Conservation (phyloP, 2,797 vertebrate species). For the Gallirallus australis region DNA sequence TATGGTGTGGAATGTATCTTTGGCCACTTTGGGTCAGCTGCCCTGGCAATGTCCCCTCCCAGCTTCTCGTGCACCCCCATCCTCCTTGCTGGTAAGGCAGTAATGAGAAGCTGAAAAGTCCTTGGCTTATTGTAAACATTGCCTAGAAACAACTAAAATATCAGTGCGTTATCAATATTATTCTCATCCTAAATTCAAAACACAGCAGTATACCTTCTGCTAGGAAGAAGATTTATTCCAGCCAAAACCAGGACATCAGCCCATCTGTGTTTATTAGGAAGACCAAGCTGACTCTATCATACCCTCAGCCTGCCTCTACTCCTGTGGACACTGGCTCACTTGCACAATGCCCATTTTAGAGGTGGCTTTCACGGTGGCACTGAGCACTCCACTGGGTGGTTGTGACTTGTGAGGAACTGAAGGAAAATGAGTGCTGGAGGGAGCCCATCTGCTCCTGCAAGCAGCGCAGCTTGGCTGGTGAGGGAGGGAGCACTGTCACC, state of each 20-base stretch:
- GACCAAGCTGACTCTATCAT: background rate
- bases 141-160: too few relatives aligned
- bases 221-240: too few relatives aligned
- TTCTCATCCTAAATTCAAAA: too few relatives aligned
- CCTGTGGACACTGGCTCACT: background rate
- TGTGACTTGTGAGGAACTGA: background rate
- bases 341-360: background rate
- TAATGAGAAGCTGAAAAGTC: too few relatives aligned
- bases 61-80: too few relatives aligned
- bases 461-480: background rate
- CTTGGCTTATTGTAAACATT: too few relatives aligned
- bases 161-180: too few relatives aligned
- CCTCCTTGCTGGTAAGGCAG: too few relatives aligned
- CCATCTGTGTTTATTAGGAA: background rate
- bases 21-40: too few relatives aligned
- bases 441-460: background rate
- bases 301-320: background rate
- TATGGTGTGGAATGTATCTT: too few relatives aligned
- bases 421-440: background rate
- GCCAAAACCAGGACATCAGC: background rate
- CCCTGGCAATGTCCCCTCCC: too few relatives aligned
- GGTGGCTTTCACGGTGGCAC: rapidly evolving
- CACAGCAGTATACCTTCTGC: too few relatives aligned
- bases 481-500: rapidly evolving
- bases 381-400: background rate